phyloP scores from a whole-genome alignment of 2,888 invertebrate species.

The Drosophila merina region DNA sequence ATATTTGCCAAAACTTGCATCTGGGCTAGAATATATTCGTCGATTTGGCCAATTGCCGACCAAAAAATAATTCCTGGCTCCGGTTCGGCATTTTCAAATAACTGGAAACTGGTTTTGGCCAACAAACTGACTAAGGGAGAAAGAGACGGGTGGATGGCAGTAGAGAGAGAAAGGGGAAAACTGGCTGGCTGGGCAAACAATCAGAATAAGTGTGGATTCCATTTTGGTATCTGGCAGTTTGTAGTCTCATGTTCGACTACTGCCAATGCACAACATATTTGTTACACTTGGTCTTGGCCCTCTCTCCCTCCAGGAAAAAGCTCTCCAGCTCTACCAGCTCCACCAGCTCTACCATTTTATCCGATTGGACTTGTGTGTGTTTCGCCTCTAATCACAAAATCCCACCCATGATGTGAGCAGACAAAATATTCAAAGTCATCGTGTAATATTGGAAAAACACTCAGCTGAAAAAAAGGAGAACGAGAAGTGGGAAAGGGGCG shows the following conservation, averaged over 20 bases:
- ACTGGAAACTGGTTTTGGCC: slow-evolving; percentile 35
- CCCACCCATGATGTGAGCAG: slow-evolving; percentile 72
- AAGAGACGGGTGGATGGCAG: not conserved
- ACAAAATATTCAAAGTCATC: slow-evolving; percentile 77
- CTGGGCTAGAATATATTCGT: slow-evolving; percentile 9
- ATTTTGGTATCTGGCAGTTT: slow-evolving; percentile 31
- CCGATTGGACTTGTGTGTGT: slow-evolving; percentile 36
- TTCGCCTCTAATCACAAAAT: slow-evolving; percentile 75
- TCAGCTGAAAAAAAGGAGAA: slow-evolving; percentile 4
- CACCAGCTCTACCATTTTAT: not conserved
- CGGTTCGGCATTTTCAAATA: slow-evolving; percentile 28
- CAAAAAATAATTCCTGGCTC: slow-evolving; percentile 37
- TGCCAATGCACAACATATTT: slow-evolving; percentile 59
- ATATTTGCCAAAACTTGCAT: not conserved
- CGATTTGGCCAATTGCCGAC: slow-evolving; percentile 25
- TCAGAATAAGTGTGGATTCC: slow-evolving; percentile 66
- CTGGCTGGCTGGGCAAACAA: slow-evolving; percentile 54
- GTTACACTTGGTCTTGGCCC: slow-evolving; percentile 68
- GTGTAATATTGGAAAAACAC: slow-evolving; percentile 72
- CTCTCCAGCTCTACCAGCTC: too few relatives aligned
- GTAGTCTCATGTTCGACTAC: slow-evolving; percentile 34
- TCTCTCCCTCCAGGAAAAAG: too few relatives aligned
- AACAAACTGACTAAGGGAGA: not conserved
- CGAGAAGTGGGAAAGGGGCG: slow-evolving; percentile 4
- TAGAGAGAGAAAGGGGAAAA: not conserved